A percentile compares a stretch with the other conserved stretches of the same genome.
These are phyloP conservation scores for Propsilocerus akamusi DNA, from an alignment of 1,140 invertebrate genomes.

Conservation along the genomic window DNA sequence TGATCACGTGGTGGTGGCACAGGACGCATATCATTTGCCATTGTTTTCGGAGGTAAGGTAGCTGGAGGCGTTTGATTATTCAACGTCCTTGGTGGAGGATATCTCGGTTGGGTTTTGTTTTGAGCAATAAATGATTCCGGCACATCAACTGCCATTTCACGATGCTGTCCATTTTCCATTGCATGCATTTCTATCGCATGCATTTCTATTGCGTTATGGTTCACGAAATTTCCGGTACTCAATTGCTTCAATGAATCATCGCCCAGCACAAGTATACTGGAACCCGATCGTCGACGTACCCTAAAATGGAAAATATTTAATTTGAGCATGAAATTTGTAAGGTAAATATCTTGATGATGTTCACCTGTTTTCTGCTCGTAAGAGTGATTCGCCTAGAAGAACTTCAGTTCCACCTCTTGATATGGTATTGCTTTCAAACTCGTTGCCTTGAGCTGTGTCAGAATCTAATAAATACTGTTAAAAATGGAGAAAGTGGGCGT, in stretches of 20 bases:
- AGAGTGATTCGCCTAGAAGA: slow-evolving; percentile 21
- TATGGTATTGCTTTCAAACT: slow-evolving; percentile 17
- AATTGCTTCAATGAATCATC: slow-evolving; percentile 29
- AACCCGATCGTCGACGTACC: slow-evolving; percentile 42
- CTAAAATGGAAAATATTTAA: slow-evolving; percentile 28
- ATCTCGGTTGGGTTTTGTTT: slow-evolving; percentile 81
- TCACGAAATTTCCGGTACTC: slow-evolving; percentile 24
- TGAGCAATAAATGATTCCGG: slow-evolving; percentile 84
- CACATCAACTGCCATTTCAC: slow-evolving; percentile 96
- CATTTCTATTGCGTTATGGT: slow-evolving; percentile 30
- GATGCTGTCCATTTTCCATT: slow-evolving; percentile 42
- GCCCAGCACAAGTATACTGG: slow-evolving; percentile 46
- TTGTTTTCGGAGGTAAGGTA: background rate
- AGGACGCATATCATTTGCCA: slow-evolving; percentile 28
- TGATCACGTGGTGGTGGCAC: slow-evolving; percentile 58
- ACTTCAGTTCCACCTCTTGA: slow-evolving; percentile 26
- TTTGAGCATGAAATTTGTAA: no score
- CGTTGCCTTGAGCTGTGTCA: background rate
- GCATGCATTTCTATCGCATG: slow-evolving; percentile 49
- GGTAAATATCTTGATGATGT: slow-evolving; percentile 9
- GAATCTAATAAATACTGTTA: background rate
- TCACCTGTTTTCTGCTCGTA: slow-evolving; percentile 19
- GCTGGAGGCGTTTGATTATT: slow-evolving; percentile 8
- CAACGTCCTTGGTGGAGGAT: slow-evolving; percentile 48
- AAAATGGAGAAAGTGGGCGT: background rate